Conservation (phyloP, 1,140 invertebrate genomes). For the Drosophila mauritiana region DNA sequence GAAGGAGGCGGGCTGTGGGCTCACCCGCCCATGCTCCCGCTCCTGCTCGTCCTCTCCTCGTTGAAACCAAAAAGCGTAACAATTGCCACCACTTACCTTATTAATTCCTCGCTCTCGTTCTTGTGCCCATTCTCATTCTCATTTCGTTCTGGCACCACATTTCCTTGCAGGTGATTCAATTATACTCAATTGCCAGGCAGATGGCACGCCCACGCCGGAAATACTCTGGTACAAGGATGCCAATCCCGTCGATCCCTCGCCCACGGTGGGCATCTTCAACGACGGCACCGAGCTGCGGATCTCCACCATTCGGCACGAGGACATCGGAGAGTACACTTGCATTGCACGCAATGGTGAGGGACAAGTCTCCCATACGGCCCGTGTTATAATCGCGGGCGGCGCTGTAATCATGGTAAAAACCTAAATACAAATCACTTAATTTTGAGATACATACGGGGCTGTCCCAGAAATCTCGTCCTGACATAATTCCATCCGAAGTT, state of each 20-base stretch:
- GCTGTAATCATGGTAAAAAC: slow-evolving; percentile 89
- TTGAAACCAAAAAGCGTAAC: slow-evolving; percentile 58
- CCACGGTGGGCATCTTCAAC: slow-evolving; percentile 94
- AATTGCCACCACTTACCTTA: slow-evolving; percentile 73
- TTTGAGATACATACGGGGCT: slow-evolving; percentile 36
- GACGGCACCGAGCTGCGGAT: slow-evolving; percentile 96
- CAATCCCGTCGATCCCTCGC: slow-evolving; percentile 93
- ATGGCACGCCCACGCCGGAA: slow-evolving; percentile 95
- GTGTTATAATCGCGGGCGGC: slow-evolving; percentile 97
- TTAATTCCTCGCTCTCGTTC: slow-evolving; percentile 60
- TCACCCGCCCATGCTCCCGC: no score
- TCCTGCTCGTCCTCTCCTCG: not conserved
- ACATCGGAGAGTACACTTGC: slow-evolving; percentile 98
- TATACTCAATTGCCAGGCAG: slow-evolving; percentile 97
- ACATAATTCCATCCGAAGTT: not conserved
- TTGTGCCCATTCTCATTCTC: slow-evolving; percentile 12
- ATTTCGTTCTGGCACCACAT: slow-evolving; percentile 16
- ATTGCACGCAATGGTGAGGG: slow-evolving; percentile 97
- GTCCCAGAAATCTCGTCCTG: not conserved
- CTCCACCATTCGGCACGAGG: slow-evolving; percentile 94
- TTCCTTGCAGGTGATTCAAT: slow-evolving; percentile 92
- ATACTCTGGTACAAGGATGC: slow-evolving; percentile 96
- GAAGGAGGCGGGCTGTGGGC: slow-evolving; percentile 23
- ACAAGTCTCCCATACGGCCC: slow-evolving; percentile 95
- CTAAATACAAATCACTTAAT: slow-evolving; percentile 72